phyloP scores from a whole-genome alignment of 1,140 invertebrate species.

The Trinorchestia longiramus region DNA sequence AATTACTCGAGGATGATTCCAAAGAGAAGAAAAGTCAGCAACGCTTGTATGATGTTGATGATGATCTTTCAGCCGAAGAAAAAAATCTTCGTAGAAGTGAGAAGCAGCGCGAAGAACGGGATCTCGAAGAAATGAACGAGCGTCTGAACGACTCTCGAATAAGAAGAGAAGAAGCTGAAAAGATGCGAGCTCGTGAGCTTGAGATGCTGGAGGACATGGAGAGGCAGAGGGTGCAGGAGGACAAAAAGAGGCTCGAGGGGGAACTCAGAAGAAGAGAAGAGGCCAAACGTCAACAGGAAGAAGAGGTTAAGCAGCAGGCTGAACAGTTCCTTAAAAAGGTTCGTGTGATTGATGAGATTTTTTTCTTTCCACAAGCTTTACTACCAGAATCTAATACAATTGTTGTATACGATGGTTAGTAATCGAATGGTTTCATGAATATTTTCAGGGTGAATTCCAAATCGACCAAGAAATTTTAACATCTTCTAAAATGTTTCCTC shows the following conservation, averaged over 20 bases:
- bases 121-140: conserved; percentile 34
- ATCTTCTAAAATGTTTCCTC: not conserved
- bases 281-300: conserved; percentile 56
- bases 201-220: conserved; percentile 55
- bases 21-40: not conserved
- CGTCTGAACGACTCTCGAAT: not conserved
- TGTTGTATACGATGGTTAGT: not conserved
- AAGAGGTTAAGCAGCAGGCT: conserved; percentile 56
- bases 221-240: conserved; percentile 56
- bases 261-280: conserved; percentile 57
- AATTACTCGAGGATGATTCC: conserved; percentile 11
- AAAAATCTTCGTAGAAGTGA: not conserved
- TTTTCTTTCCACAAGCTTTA: not conserved
- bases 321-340: conserved; percentile 63
- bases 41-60: not conserved
- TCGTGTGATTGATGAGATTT: not conserved
- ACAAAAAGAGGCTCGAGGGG: conserved; percentile 40
- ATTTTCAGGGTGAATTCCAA: not conserved
- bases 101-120: not conserved
- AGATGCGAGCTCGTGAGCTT: conserved; percentile 4
- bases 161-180: conserved; percentile 46
- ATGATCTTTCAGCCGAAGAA: not conserved
- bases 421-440: not conserved
- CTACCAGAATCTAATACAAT: not conserved
- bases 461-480: not conserved